Evolutionary conservation across 2,113 vertebrate genomes (phyloP), one percentile per base, ranked within the genome.

Genomic region (Holacanthus passer): DNA sequence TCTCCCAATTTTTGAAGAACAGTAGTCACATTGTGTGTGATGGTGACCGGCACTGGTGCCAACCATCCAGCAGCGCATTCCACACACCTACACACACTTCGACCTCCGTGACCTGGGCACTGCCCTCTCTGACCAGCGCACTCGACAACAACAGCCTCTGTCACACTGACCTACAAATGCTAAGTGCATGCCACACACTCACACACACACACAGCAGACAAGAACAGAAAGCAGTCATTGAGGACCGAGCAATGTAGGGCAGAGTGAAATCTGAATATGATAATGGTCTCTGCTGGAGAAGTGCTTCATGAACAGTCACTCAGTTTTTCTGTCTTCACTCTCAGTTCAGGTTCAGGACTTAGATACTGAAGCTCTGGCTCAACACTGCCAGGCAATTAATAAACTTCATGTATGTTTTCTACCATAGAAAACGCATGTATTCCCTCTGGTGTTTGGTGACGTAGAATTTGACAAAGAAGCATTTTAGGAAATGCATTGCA

Each of bases 201-300:
- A 77, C 47, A 39, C 50, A 45, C 37, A 41, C 43, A 17, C 78
- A 58, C 41, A 48, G 17, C 56, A 76, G 43, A 35, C 39, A 43
- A 31, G 27, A 47, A 56, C 43, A 79, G 68, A 78, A 79, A 55
- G 70, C 56, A 43, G 29, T 27, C 82, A 73, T 63, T 71, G 53
- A 82, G n/a, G 37, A 41, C 20, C 29, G 13, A 22, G 48, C 17
- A 20, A 70, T 83, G 52, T 73, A 63, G 80, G 89, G 82, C 83
- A 89, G 10, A 37, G 79, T 65, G 66, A 73, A n/a, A 73, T 83
- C 27, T 79, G 82, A 86, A 88, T 72, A 82, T 88, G 89, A 12
- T 74, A 70, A 84, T 72, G 35, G 22, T 19, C 55, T 43, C 29
- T 41, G 68, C 60, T 39, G 56, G 4, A 11, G 32, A 63, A 58